These are phyloP conservation scores for Brenthis hecate DNA, from an alignment of 2,888 invertebrate species.

Conservation along the genomic window DNA sequence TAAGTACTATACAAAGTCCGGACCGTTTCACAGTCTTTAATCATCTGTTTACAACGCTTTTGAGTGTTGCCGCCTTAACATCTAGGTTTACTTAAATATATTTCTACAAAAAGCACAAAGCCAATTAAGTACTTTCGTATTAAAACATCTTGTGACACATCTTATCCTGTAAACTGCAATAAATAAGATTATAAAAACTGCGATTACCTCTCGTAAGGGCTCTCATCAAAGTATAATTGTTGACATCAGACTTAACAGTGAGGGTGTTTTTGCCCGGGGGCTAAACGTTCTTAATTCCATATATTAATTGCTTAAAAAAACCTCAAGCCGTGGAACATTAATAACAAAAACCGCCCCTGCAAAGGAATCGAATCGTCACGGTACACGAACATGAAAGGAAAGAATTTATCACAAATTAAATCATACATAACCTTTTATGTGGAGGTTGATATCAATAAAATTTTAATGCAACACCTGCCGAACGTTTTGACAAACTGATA, in stretches of 20 bases:
- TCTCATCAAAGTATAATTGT: constrained; percentile 32
- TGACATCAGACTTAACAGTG: constrained; percentile 30
- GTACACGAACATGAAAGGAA: constrained; percentile 24
- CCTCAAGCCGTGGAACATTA: constrained; percentile 44
- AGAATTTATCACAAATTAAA: constrained; percentile 34
- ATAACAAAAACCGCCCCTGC: constrained; percentile 43
- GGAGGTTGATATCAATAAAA: constrained; percentile 31
- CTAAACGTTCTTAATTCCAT: constrained; percentile 69
- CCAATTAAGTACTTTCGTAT: background rate
- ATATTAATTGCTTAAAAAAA: constrained; percentile 47
- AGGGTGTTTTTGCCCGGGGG: constrained; percentile 41
- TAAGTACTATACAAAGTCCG: too few relatives aligned
- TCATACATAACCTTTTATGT: constrained; percentile 32
- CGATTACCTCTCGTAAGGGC: constrained; percentile 12
- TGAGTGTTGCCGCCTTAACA: background rate
- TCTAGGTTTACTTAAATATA: background rate
- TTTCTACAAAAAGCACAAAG: background rate
- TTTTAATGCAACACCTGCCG: constrained; percentile 33
- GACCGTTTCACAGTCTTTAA: too few relatives aligned
- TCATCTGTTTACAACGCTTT: background rate
- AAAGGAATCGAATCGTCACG: constrained; percentile 36
- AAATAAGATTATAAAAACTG: constrained; percentile 17
- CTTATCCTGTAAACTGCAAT: constrained; percentile 11
- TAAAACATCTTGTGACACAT: constrained; percentile 6
- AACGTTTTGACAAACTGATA: constrained; percentile 16